Conservation (phyloP, 2,113 vertebrate genomes). For the Heptranchias perlo region DNA sequence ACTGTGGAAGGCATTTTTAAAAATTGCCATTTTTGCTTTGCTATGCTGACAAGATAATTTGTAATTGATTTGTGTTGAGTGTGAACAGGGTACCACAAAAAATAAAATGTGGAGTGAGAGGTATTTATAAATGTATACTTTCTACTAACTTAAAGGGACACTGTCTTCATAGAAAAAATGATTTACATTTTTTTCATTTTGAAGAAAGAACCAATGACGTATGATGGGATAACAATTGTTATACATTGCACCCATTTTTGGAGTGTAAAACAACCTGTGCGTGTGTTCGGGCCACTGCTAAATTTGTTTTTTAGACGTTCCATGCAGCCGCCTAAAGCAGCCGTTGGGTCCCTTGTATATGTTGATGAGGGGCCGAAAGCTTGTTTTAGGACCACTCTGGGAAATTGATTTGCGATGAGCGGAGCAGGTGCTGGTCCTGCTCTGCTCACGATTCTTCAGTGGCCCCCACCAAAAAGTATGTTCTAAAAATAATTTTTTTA, state of each 20-base stretch:
- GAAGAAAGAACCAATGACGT: neutral
- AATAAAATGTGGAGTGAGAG: neutral
- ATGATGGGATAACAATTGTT: neutral
- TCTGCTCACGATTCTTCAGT: neutral
- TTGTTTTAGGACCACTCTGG: neutral
- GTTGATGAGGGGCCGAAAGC: neutral
- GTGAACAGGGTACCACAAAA: neutral
- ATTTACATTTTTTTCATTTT: neutral
- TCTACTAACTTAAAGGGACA: neutral
- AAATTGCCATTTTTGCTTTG: neutral
- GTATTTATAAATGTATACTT: neutral
- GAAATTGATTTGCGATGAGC: neutral
- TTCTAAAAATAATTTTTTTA: too few species aligned
- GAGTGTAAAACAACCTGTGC: neutral
- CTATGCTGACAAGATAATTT: neutral
- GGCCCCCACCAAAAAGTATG: too few species aligned
- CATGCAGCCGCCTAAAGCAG: neutral
- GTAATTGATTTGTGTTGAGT: neutral
- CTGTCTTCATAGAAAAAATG: neutral
- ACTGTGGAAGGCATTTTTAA: neutral
- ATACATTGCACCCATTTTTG: neutral
- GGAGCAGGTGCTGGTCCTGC: neutral
- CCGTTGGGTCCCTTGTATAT: neutral
- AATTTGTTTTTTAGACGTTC: neutral
- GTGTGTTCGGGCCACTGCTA: neutral